Base-by-base conservation (phyloP, 1,140 invertebrate species). In the Drosophila ercepeae region DNA sequence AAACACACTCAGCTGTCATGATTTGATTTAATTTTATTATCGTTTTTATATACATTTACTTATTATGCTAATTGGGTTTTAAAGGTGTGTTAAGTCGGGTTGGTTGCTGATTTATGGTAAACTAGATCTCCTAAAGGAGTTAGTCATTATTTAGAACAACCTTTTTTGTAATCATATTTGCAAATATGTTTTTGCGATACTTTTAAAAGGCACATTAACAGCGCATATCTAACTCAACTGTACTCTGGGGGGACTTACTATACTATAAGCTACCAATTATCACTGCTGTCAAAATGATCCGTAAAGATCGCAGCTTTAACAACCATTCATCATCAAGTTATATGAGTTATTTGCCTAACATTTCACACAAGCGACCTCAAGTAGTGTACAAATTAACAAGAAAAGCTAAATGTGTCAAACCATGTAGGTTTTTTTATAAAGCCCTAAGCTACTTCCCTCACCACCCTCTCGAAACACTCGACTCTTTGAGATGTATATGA, bases 1-100 rank as follows among this genome's bases (percentile, higher is more conserved):
- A 81, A 84, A 84, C 61, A 86, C 46, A 70, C 55, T 58, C 39
- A 27, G 59, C 55, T 61, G 64, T 65, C 61, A 54, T 71, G 64
- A 65, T 68, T 74, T 73, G 45, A 46, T 63, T 67, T 74, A 52
- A 74, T 65, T 59, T 74, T 55, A 55, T 72, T 72, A 73, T 48
- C 61, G 52, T 45, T 50, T 41, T 18, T 39, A 27, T 39, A 27
- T 45, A 29, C 19, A 51, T 71, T 60, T 27, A 27, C 39, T 63
- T 73, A 19, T 23, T 49, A 61, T 74, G 78, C 58, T 75, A 64
- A 84, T 82, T 75, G 60, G 19, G 19, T 48, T 58, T 59, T 48
- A 55, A 48, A 63, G 61, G 52, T 70, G 49, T 73, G 52, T 70
- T 11, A 29, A 29, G 14, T 52, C 8, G 1, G 14, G 1, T 13